Evolutionary conservation across 92 coral and sea anemone genomes (phyloP).

Genomic region (Heteractis magnifica): DNA sequence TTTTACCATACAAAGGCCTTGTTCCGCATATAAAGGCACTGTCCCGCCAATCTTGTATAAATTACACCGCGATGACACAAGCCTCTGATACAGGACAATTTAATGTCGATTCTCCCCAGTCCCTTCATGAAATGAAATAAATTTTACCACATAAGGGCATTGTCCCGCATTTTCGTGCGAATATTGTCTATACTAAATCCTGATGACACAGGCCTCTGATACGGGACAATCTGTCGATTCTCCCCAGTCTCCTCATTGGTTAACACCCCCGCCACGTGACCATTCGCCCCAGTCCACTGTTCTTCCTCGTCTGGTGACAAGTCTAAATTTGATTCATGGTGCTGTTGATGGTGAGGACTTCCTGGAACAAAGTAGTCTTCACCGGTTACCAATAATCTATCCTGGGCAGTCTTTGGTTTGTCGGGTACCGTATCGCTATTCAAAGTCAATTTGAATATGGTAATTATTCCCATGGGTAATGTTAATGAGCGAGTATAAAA

Average conservation of each 20-base stretch:
- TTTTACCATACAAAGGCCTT: constrained; percentile 35
- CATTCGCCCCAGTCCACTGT: constrained; percentile 11
- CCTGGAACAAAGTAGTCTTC: constrained; percentile 34
- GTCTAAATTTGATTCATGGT: not conserved
- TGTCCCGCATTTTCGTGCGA: constrained; percentile 38
- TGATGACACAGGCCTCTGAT: constrained; percentile 23
- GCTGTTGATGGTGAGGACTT: constrained; percentile 11
- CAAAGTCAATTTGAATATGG: too few species aligned
- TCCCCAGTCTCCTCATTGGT: constrained; percentile 8
- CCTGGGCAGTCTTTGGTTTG: constrained; percentile 15
- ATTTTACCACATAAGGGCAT: constrained; percentile 34
- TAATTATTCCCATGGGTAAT: too few species aligned
- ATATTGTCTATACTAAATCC: constrained; percentile 39
- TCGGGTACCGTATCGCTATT: constrained; percentile 10
- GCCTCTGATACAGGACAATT: too few species aligned
- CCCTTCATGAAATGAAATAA: too few species aligned
- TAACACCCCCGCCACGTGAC: constrained; percentile 5
- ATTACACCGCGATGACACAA: too few species aligned
- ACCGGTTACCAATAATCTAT: constrained; percentile 26
- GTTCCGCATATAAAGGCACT: constrained; percentile 38
- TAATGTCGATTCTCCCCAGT: too few species aligned
- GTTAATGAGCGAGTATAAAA: too few species aligned
- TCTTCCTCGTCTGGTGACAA: constrained; percentile 12
- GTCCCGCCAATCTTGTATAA: constrained; percentile 2
- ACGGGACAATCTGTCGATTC: constrained; percentile 18